phyloP scores from a whole-genome alignment of 2,888 invertebrate genomes.

The Apodemia zela region DNA sequence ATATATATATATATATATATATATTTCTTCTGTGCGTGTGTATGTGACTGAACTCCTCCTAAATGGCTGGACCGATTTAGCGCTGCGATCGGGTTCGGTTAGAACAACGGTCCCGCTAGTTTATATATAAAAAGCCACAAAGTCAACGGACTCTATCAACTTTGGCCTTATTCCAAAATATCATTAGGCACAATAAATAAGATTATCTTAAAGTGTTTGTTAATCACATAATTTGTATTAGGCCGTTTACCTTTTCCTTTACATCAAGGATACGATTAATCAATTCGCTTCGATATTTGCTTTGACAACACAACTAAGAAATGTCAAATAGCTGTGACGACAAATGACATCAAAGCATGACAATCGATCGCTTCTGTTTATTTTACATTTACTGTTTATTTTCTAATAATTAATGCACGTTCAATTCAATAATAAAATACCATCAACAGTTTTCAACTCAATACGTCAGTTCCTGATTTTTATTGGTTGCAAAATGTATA shows the following conservation, averaged over 20 bases:
- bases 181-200: neutral
- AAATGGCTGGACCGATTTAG: too few relatives aligned
- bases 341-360: neutral
- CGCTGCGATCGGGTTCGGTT: too few relatives aligned
- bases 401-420: neutral
- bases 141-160: neutral
- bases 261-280: neutral
- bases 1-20: too few relatives aligned
- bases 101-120: too few relatives aligned
- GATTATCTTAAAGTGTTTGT: neutral
- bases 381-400: conserved; percentile 1
- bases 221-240: neutral
- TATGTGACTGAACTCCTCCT: too few relatives aligned
- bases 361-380: neutral
- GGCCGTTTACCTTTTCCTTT: neutral
- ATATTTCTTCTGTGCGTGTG: too few relatives aligned
- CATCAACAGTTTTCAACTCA: too few relatives aligned
- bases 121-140: neutral
- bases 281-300: neutral
- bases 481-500: too few relatives aligned
- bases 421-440: too few relatives aligned
- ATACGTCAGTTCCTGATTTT: too few relatives aligned
- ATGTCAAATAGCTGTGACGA: neutral
- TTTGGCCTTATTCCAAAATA: neutral
- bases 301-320: neutral